Evolutionary conservation across 2,113 vertebrate species (phyloP).

Genomic region (Pelvicachromis taeniatus): DNA sequence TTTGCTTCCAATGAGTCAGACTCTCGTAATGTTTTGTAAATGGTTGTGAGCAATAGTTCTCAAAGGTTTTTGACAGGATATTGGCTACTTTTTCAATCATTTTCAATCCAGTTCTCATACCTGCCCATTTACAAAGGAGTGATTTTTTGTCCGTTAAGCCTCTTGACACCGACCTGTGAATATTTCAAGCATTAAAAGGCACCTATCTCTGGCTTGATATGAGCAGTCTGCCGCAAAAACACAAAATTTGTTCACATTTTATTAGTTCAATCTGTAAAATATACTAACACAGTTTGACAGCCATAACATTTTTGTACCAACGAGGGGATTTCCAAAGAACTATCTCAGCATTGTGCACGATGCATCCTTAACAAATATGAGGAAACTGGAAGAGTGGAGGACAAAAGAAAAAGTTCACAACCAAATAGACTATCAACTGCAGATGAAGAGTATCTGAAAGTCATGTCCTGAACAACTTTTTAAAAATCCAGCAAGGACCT

Average conservation of each 20-base stretch:
- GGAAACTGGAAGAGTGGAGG: not conserved
- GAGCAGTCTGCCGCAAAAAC: accelerated
- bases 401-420: not conserved
- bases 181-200: not conserved
- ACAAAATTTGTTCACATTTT: not conserved
- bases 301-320: not conserved
- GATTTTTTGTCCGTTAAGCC: not conserved
- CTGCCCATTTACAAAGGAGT: not conserved
- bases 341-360: not conserved
- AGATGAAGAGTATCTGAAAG: not conserved
- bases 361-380: not conserved
- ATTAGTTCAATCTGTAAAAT: accelerated
- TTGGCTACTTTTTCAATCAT: not conserved
- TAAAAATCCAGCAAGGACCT: not conserved
- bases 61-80: not conserved
- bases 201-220: not conserved
- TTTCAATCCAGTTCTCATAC: not conserved
- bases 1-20: not conserved
- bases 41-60: not conserved
- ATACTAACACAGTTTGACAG: not conserved
- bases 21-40: not conserved
- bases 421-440: not conserved
- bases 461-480: not conserved
- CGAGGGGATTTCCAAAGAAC: not conserved
- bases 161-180: not conserved